phyloP scores from a whole-genome alignment of 2,797 vertebrate genomes.

The Coranthus polyacanthus region DNA sequence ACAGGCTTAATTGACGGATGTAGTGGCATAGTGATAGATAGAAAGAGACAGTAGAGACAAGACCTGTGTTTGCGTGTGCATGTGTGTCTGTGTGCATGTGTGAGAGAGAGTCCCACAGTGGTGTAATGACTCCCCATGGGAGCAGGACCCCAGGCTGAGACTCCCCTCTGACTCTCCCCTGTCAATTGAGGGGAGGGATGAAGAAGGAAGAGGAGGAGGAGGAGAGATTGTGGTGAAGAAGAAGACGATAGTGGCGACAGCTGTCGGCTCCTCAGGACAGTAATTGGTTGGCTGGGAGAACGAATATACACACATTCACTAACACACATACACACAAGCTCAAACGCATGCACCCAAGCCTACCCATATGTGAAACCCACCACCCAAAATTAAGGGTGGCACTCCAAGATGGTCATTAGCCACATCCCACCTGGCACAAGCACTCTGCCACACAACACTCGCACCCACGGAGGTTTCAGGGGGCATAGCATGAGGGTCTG shows the following conservation, averaged over 20 bases:
- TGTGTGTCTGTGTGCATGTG: conserved; percentile 43
- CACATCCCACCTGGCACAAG: conserved; percentile 64
- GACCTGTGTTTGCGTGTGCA: conserved; percentile 37
- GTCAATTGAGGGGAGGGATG: conserved; percentile 65
- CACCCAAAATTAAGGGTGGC: conserved; percentile 57
- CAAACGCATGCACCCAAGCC: conserved; percentile 8
- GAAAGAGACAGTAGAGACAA: conserved; percentile 69
- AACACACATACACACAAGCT: conserved; percentile 24
- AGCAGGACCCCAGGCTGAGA: conserved; percentile 73
- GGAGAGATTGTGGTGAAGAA: conserved; percentile 49
- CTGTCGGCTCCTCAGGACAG: conserved; percentile 80
- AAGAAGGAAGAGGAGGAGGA: conserved; percentile 37
- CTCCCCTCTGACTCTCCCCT: conserved; percentile 73
- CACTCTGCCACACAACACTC: conserved; percentile 22
- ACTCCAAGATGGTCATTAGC: conserved; percentile 64
- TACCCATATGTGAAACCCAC: conserved; percentile 25
- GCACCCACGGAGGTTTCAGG: conserved; percentile 33
- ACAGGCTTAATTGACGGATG: conserved; percentile 64
- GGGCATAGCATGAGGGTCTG: conserved; percentile 13
- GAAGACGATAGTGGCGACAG: conserved; percentile 75
- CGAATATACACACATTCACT: conserved; percentile 36
- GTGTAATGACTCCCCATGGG: conserved; percentile 86
- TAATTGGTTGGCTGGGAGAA: conserved; percentile 83
- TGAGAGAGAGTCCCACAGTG: conserved; percentile 65
- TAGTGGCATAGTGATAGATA: conserved; percentile 55